These are phyloP conservation scores for Dicrurus megarhynchus DNA, from an alignment of 2,113 vertebrate genomes.

Conservation along the genomic window DNA sequence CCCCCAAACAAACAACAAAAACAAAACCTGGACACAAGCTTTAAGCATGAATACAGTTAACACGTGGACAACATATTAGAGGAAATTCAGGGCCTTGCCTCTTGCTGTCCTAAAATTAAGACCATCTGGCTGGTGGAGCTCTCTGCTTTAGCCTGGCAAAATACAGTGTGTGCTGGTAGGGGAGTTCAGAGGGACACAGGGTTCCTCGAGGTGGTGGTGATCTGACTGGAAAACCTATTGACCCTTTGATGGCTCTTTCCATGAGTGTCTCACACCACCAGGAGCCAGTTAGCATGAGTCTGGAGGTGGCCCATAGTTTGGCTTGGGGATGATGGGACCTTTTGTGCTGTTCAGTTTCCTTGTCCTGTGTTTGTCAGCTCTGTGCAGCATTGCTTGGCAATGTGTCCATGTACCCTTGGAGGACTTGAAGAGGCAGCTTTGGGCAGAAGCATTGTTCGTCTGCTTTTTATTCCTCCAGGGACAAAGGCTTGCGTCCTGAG, in stretches of 20 bases:
- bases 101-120: neutral
- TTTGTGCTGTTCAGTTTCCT: neutral
- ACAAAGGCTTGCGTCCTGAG: neutral
- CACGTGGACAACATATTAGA: neutral
- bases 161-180: neutral
- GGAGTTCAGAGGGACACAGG: neutral
- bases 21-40: neutral
- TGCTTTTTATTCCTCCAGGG: neutral
- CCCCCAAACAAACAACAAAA: neutral
- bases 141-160: neutral
- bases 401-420: accelerated
- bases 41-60: neutral
- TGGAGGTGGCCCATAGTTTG: neutral
- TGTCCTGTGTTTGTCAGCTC: neutral
- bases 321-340: neutral
- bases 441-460: neutral
- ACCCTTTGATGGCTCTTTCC: neutral
- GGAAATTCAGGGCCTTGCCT: neutral
- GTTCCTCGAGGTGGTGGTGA: neutral
- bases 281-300: neutral
- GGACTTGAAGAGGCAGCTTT: neutral
- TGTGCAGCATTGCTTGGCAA: accelerated
- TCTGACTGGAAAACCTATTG: neutral
- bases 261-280: neutral
- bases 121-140: neutral